Evolutionary conservation across 2,888 invertebrate species (phyloP), one percentile per base, ranked within the genome.

Genomic region (Phrixothrix hirtus): DNA sequence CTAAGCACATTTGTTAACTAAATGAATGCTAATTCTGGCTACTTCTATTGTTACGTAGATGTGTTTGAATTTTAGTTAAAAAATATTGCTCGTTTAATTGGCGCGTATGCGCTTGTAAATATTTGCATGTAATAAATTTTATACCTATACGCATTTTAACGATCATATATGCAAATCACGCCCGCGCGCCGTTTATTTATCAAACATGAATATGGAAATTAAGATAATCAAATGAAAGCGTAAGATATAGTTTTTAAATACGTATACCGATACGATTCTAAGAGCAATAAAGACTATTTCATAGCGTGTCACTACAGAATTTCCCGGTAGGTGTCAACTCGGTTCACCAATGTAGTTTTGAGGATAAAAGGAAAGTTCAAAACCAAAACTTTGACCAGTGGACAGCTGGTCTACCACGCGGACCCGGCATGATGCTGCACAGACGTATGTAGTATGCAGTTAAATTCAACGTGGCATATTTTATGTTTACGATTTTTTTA

Each of bases 301-400:
- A 73, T 73, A 70, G 74, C 73, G 61, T 73, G 74, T 74, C 74
- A 73, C 73, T 74, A 73, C 72, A 73, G 72, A 66, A 66, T 68
- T 69, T 69, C 72, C 68, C 73, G 71, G 73, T 74, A 73, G 73
- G 73, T 74, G 73, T 72, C 72, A 71, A 71, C 65, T 56, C 59
- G 62, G 61, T 55, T 56, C 62, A 38, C 59, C 65, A 59, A 58
- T 46, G 36, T 41, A 47, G 45, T 50, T 32, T 43, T 37, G 44
- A 35, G 46, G 30, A 27, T 29, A 39, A 32, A 10, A 36, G 45
- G 32, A 34, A 41, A 31, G 31, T 38, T 44, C 17, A 49, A 10
- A 53, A 47, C 37, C 30, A 16, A 36, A 49, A 43, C 37, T 41
- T 44, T 35, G 36, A 48, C 34, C 46, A 59, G 30, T 39, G 49